phyloP scores from a whole-genome alignment of 2,888 invertebrate species.

The Drosophila flavopinicola region DNA sequence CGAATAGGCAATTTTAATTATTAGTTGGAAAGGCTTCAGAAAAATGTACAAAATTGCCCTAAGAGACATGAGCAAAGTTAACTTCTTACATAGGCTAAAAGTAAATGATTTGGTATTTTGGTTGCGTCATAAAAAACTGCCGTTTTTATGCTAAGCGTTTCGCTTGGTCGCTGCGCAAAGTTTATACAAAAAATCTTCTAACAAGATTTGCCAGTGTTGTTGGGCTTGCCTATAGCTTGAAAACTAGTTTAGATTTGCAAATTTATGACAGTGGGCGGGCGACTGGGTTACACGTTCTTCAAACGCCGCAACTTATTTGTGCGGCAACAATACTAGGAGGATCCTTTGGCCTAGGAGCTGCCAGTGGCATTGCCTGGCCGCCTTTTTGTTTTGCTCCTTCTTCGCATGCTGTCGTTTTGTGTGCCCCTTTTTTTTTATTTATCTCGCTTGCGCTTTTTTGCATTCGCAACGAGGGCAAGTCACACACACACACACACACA shows the following conservation, averaged over 20 bases:
- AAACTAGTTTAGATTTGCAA: conserved; percentile 38
- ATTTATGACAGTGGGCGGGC: conserved; percentile 14
- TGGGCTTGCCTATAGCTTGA: conserved; percentile 17
- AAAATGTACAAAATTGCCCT: neutral
- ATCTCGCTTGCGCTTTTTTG: conserved; percentile 68
- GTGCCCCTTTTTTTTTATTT: conserved; percentile 33
- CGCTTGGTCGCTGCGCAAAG: neutral
- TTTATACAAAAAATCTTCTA: conserved; percentile 1
- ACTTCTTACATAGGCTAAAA: neutral
- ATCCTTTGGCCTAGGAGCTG: conserved; percentile 31
- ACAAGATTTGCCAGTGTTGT: conserved; percentile 5
- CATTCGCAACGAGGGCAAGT: conserved; percentile 73
- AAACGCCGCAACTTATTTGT: conserved; percentile 33
- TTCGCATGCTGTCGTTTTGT: conserved; percentile 23
- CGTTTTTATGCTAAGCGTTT: neutral
- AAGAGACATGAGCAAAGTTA: neutral
- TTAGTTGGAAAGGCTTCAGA: neutral
- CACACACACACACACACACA: conserved; percentile 21
- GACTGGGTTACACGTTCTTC: neutral
- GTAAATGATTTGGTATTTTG: too few species aligned
- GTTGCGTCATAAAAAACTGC: too few species aligned
- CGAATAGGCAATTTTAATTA: neutral
- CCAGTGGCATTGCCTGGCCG: conserved; percentile 39
- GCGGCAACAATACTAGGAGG: conserved; percentile 6
- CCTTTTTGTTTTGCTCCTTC: conserved; percentile 40